These are phyloP conservation scores for Ceraclea dissimilis DNA, from an alignment of 2,888 invertebrate genomes.

Conservation along the genomic window DNA sequence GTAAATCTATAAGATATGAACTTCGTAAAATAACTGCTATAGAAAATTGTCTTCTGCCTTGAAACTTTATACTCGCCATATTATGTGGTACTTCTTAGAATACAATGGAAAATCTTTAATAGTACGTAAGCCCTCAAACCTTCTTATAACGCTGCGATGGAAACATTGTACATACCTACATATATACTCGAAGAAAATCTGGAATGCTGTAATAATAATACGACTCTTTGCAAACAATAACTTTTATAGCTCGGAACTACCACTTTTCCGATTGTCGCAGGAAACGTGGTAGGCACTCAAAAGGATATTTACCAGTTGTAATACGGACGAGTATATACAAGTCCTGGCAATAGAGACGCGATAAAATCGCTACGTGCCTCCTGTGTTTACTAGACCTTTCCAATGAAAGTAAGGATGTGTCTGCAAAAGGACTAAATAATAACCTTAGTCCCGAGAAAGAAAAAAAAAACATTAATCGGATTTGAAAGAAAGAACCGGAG, in stretches of 20 bases:
- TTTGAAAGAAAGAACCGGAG: slow-evolving; percentile 21
- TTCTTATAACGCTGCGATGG: too few relatives aligned
- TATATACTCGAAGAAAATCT: too few relatives aligned
- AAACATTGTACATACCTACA: too few relatives aligned
- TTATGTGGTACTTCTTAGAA: too few relatives aligned
- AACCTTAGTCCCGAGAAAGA: slow-evolving; percentile 17
- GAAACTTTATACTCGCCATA: too few relatives aligned
- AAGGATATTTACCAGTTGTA: not conserved
- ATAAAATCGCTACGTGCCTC: slow-evolving; percentile 25
- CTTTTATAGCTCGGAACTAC: not conserved
- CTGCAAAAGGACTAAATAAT: slow-evolving; percentile 8
- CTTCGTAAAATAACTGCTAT: too few relatives aligned
- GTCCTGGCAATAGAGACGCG: slow-evolving; percentile 23
- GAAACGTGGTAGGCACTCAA: slow-evolving; percentile 18
- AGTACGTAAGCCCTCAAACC: too few relatives aligned
- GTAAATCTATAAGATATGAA: too few relatives aligned
- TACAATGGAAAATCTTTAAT: too few relatives aligned
- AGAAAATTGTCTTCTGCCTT: too few relatives aligned
- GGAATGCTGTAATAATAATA: too few relatives aligned
- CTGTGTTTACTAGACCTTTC: too few relatives aligned
- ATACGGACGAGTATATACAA: slow-evolving; percentile 16
- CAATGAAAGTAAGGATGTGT: slow-evolving; percentile 6
- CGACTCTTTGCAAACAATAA: not conserved
- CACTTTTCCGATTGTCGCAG: slow-evolving; percentile 24
- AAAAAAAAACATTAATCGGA: slow-evolving; percentile 17